Evolutionary conservation across 2,797 vertebrate genomes (phyloP).

Genomic region (Neostethus bicornis): DNA sequence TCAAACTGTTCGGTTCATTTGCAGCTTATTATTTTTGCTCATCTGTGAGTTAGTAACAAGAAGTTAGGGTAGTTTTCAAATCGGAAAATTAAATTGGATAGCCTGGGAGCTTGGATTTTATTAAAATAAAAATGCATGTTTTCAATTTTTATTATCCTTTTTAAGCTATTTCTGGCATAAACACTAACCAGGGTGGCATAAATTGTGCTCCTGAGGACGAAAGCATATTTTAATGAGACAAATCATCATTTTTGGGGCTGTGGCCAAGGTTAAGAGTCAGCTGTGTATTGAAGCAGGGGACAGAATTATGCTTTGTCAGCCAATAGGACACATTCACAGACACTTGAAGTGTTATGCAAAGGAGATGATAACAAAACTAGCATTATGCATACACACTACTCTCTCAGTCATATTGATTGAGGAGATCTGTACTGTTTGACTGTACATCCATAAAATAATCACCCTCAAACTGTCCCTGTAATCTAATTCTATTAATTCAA

Average conservation of each 20-base stretch:
- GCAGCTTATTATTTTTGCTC: too few species aligned
- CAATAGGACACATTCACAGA: slow-evolving; percentile 44
- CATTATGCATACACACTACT: not conserved
- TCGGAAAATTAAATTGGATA: slow-evolving; percentile 26
- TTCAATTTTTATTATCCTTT: slow-evolving; percentile 8
- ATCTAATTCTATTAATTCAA: slow-evolving; percentile 38
- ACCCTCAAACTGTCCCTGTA: slow-evolving; percentile 15
- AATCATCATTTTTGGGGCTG: not conserved
- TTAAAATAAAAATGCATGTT: slow-evolving; percentile 32
- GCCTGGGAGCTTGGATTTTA: slow-evolving; percentile 36
- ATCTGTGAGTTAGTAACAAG: slow-evolving; percentile 1
- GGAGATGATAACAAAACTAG: slow-evolving; percentile 24
- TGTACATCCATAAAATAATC: slow-evolving; percentile 7
- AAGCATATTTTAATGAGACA: not conserved
- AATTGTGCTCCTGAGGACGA: not conserved
- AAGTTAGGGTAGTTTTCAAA: slow-evolving; percentile 39
- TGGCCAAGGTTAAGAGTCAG: not conserved
- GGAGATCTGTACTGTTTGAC: slow-evolving; percentile 23
- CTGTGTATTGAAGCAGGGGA: not conserved
- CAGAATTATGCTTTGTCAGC: not conserved
- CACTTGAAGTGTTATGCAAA: slow-evolving; percentile 20
- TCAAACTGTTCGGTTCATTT: too few species aligned
- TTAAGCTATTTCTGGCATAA: not conserved
- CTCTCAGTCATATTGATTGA: not conserved
- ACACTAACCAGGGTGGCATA: not conserved